Percentiles rank a stretch among this genome's conserved stretches.
phyloP scores from a whole-genome alignment of 2,113 vertebrate genomes.

The Ceuthmochares aereus region DNA sequence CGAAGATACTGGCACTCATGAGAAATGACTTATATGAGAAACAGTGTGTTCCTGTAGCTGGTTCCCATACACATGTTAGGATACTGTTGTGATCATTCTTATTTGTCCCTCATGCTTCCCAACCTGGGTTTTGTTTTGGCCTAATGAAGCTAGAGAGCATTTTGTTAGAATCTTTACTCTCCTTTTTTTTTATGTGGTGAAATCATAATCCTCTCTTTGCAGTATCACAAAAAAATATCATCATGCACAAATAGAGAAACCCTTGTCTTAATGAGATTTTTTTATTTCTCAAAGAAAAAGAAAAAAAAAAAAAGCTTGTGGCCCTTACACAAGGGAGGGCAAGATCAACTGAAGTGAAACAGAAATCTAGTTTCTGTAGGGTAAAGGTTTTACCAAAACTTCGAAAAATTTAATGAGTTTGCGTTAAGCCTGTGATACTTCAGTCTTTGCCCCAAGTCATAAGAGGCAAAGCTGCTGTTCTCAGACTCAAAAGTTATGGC shows the following conservation, averaged over 20 bases:
- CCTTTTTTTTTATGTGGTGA: neutral
- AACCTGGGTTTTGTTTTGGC: neutral
- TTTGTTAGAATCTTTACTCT: neutral
- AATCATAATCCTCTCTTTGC: slow-evolving; percentile 54
- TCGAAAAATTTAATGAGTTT: fast-evolving
- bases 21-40: too few relatives aligned
- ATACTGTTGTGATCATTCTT: neutral
- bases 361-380: too few relatives aligned
- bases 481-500: neutral
- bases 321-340: neutral
- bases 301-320: neutral
- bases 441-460: neutral
- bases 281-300: slow-evolving; percentile 38
- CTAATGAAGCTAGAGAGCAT: neutral
- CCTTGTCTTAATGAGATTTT: slow-evolving; percentile 32
- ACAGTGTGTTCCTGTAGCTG: neutral
- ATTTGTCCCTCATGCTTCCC: neutral
- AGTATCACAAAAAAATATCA: slow-evolving; percentile 18
- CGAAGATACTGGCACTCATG: fast-evolving
- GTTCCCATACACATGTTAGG: neutral
- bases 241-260: neutral
- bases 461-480: neutral
- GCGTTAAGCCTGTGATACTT: neutral
- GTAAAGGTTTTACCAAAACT: neutral
- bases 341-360: neutral